These are phyloP conservation scores for Megaceryle torquata DNA, from an alignment of 2,113 vertebrate species.

Conservation along the genomic window DNA sequence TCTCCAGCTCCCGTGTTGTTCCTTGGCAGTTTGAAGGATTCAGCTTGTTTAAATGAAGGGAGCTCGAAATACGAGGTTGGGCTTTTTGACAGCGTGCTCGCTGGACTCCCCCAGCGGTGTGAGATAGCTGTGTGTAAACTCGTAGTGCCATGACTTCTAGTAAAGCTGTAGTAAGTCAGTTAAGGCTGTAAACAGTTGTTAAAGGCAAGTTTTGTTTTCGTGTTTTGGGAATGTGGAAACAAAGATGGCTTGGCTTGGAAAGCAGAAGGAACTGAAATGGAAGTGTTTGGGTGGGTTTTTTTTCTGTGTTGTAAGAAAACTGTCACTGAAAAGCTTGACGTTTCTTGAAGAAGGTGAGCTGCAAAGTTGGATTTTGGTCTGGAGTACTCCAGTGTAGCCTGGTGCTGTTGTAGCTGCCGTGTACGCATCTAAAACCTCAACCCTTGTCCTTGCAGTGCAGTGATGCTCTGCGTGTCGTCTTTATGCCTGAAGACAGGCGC, in stretches of 20 bases:
- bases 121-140: neutral
- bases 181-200: neutral
- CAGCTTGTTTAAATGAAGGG: neutral
- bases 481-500: neutral
- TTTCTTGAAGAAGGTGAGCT: neutral
- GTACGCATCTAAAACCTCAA: neutral
- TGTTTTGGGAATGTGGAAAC: neutral
- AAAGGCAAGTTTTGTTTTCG: neutral
- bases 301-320: neutral
- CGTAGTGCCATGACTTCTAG: neutral
- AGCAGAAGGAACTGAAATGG: neutral
- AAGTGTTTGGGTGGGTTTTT: neutral
- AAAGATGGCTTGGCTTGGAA: neutral
- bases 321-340: neutral
- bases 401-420: neutral
- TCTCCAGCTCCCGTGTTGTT: neutral
- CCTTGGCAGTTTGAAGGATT: neutral
- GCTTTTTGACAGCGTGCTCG: fast-evolving
- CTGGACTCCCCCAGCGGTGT: neutral
- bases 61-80: neutral
- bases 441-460: neutral
- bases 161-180: neutral
- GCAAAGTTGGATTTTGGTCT: neutral
- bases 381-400: fast-evolving
- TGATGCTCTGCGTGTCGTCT: fast-evolving